Base-by-base conservation (phyloP, 2,113 vertebrate genomes). In the Pygathrix nemaeus region DNA sequence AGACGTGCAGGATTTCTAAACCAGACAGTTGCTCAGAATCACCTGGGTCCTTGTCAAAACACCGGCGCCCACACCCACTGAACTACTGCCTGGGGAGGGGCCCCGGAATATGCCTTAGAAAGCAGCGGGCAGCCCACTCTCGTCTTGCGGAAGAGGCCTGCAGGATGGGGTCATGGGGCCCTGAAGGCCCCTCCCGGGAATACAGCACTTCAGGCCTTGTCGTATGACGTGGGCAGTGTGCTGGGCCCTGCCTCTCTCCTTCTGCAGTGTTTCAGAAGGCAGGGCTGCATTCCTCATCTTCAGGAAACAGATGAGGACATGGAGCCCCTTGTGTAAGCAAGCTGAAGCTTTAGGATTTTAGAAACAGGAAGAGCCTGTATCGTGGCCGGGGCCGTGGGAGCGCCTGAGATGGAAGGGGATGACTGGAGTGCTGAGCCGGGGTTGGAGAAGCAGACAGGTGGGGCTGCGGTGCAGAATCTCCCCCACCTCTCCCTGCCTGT, bases 131-230 rank as follows among this genome's bases (percentile, higher is more conserved):
- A 43, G 25, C 40, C 40, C 27, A 35, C 13, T 43, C 38, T 38
- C 5, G 2, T 30, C 21, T 18, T n/a, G 4, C 21, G 2, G 10
- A 82, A 40, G 12, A n/a, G 20, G 38, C 79, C 57, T 76, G 45
- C n/a, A 3, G 45, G 3, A 0, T 0, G 55, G 75, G 52, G 18
- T 12, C 4, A 2, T 1, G 11, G 32, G 88, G 14, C 21, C 40
- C 38, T 50, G 10, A 0, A 3, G 38, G 81, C 21, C 17, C 20
- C 25, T 50, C 73, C 27, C 23, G 0, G 14, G 43, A 32, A 16
- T 48, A 27, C 75, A 48, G 43, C 7, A 7, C 14, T 45, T 76
- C 43, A 48, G 27, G 75, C 43, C 16, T 30, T 8, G 23, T 3
- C 2, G 8, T 8, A 2, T 13, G 40, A 18, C 14, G 2, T 4